These are phyloP conservation scores for Sebastes kiyomatsui DNA, from an alignment of 2,797 vertebrate genomes.

Conservation along the genomic window DNA sequence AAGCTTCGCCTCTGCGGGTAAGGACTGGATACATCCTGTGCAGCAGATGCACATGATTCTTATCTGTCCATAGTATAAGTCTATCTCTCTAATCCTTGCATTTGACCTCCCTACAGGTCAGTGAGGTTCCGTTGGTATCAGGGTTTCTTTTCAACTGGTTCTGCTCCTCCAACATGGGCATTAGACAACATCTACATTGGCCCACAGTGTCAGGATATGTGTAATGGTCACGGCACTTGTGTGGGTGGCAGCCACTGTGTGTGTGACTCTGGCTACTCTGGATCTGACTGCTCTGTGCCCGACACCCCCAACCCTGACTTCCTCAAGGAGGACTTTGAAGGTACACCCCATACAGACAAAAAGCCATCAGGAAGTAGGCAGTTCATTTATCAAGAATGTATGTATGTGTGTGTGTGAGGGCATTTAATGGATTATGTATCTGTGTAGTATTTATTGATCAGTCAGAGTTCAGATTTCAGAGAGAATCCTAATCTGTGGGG, in stretches of 20 bases:
- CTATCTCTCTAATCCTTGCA: not conserved
- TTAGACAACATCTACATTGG: constrained; percentile 96
- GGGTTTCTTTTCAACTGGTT: constrained; percentile 91
- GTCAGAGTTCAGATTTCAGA: not conserved
- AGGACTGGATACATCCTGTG: constrained; percentile 45
- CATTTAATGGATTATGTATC: not conserved
- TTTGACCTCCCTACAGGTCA: constrained; percentile 76
- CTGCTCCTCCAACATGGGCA: constrained; percentile 94
- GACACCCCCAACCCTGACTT: constrained; percentile 94
- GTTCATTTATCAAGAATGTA: not conserved
- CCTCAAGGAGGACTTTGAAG: constrained; percentile 99
- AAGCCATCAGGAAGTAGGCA: not conserved
- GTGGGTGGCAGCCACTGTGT: constrained; percentile 90
- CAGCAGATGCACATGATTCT: not conserved
- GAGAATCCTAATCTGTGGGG: not conserved
- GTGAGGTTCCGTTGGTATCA: constrained; percentile 99
- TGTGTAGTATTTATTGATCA: not conserved
- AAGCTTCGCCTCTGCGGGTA: constrained; percentile 96
- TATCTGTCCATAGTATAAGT: not conserved
- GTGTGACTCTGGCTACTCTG: constrained; percentile 92
- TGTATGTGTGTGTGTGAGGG: not conserved
- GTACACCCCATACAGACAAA: constrained; percentile 72
- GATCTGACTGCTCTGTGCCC: constrained; percentile 90
- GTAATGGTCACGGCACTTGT: constrained; percentile 93
- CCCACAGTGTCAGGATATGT: constrained; percentile 98